Evolutionary conservation across 37 sponge, comb jelly and placozoan genomes (phyloP), one percentile per base, ranked within the genome.

Genomic region (Lycopodina hypogea): DNA sequence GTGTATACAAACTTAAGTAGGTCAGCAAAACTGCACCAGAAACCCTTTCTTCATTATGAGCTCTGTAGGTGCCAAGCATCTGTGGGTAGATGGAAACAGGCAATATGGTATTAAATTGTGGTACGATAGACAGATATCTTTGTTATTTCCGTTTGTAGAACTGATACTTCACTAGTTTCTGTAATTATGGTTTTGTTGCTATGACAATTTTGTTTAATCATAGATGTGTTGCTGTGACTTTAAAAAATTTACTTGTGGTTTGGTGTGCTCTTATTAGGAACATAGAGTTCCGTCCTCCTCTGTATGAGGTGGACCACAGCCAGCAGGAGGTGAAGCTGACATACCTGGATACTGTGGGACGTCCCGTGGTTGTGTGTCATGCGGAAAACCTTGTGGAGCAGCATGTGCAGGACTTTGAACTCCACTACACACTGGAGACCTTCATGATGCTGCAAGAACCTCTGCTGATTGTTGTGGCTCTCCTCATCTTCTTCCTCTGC

Each of bases 331-430:
- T 96, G 33, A 82, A 86, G 34, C 64, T 77, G 80, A 97, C 98
- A 11, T 97, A 97, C 78, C 80, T 97, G 67, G 98, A 97, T 77
- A 93, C 91, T 17, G 68, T 92, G 8, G 98, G 98, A 4, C 76
- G 98, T n/a, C 95, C 95, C 2, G 95, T 97, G 28, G 77, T 97
- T 30, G 62, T 78, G 21, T 79, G 76, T 32, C 82, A 56, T 17
- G 75, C 42, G 0, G 53, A 34, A 9, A 95, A 97, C 70, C 77
- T 97, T 28, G 96, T 96, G 33, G 96, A 97, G 71, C 88, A 95
- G 48, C 98, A 97, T 72, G 95, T 97, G n/a, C 77, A 90, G 60
- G 89, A 97, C 37, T 92, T 97, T 84, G 80, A 79, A 77, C 56
- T 96, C 26, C 28, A 58, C 69, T 96, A 96, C 81, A 84, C 84